Percentiles rank a stretch among this genome's conserved stretches.
phyloP scores from a whole-genome alignment of 2,888 invertebrate genomes.

The Agonopterix alstromeriana region DNA sequence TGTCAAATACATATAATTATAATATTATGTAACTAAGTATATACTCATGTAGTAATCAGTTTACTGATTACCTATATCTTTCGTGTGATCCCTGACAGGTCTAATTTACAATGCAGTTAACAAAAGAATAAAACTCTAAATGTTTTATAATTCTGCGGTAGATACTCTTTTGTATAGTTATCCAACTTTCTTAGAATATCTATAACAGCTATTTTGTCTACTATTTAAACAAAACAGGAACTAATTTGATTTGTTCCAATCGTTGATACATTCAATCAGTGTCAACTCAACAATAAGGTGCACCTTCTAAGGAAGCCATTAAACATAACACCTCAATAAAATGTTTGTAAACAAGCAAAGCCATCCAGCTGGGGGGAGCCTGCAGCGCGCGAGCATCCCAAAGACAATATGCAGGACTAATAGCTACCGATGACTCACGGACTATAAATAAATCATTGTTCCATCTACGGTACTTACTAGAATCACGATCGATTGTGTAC shows the following conservation, averaged over 20 bases:
- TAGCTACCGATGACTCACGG: slow-evolving; percentile 66
- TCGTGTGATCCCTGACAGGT: no score
- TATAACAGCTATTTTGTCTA: not conserved
- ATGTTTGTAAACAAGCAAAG: slow-evolving; percentile 74
- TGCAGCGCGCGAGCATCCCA: slow-evolving; percentile 31
- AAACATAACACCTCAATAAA: slow-evolving; percentile 71
- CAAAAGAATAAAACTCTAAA: no score
- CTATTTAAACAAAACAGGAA: not conserved
- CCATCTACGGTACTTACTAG: slow-evolving; percentile 52
- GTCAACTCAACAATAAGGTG: slow-evolving; percentile 48
- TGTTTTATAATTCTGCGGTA: no score
- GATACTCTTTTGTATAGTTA: no score
- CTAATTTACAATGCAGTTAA: no score
- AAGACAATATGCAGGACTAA: slow-evolving; percentile 61
- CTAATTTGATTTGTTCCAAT: slow-evolving; percentile 14
- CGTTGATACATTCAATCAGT: slow-evolving; percentile 43
- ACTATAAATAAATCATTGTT: slow-evolving; percentile 69
- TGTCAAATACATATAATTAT: no score
- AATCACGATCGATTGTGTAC: slow-evolving; percentile 63
- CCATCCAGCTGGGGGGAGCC: slow-evolving; percentile 57
- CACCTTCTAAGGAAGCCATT: slow-evolving; percentile 68
- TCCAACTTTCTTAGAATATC: no score
- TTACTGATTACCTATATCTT: no score
- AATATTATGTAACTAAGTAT: no score
- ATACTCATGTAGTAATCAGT: no score